Evolutionary conservation across 2,113 vertebrate genomes (phyloP).

Genomic region (Pseudorhombus dupliciocellatus): DNA sequence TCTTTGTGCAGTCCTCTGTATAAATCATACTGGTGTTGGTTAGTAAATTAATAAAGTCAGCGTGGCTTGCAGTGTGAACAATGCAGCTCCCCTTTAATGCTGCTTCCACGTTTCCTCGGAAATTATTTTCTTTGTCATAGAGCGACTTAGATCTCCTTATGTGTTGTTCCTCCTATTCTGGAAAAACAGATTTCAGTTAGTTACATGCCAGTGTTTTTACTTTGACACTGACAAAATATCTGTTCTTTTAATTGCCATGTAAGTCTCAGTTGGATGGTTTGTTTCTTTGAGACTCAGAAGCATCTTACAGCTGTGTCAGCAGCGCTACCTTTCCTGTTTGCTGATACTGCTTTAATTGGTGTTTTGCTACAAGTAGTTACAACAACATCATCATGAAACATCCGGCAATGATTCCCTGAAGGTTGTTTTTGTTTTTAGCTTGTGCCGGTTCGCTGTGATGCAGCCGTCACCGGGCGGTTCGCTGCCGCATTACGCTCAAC

Average conservation of each 20-base stretch:
- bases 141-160: not conserved
- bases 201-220: not conserved
- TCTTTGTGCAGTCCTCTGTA: conserved; percentile 10
- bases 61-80: not conserved
- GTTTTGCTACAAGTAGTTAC: not conserved
- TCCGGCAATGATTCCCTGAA: not conserved
- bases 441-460: not conserved
- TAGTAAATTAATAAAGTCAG: conserved; percentile 8
- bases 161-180: not conserved
- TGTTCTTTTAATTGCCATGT: not conserved
- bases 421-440: not conserved
- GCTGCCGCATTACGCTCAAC: not conserved
- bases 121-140: conserved; percentile 16
- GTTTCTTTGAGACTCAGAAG: not conserved
- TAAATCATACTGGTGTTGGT: not conserved
- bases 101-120: not conserved
- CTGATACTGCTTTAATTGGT: not conserved
- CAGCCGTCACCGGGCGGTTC: not conserved
- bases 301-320: not conserved
- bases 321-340: not conserved
- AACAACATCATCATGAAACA: not conserved
- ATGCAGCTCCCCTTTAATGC: conserved; percentile 13
- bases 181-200: not conserved
- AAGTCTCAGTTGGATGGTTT: not conserved
- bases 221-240: not conserved